Evolutionary conservation across 2,888 invertebrate species (phyloP).

Genomic region (Orthosia gothica): DNA sequence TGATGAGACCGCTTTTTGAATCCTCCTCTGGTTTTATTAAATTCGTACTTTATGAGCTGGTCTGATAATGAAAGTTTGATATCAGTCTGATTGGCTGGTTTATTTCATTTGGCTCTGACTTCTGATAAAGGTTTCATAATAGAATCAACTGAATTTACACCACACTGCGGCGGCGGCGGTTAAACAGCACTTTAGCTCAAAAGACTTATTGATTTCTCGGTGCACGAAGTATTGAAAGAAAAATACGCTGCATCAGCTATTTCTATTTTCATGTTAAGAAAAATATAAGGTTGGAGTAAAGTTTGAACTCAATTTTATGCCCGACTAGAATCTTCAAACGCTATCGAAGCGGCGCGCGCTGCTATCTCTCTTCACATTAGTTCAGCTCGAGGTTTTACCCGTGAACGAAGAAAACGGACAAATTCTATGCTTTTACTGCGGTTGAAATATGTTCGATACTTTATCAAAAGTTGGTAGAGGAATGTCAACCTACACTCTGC

Average conservation of each 20-base stretch:
- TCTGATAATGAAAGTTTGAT: slow-evolving; percentile 35
- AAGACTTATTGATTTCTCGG: slow-evolving; percentile 1
- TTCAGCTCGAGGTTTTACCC: slow-evolving; percentile 45
- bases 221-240: not conserved
- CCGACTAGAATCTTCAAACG: slow-evolving; percentile 44
- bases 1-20: slow-evolving; percentile 43
- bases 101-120: slow-evolving; percentile 24
- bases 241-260: slow-evolving; percentile 32
- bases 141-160: slow-evolving; percentile 15
- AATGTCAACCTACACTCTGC: not conserved
- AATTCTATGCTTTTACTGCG: slow-evolving; percentile 26
- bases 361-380: slow-evolving; percentile 43
- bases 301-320: slow-evolving; percentile 54
- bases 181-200: not conserved
- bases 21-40: slow-evolving; percentile 50
- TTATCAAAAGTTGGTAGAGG: slow-evolving; percentile 26
- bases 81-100: slow-evolving; percentile 31
- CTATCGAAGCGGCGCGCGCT: slow-evolving; percentile 33
- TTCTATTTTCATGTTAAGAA: slow-evolving; percentile 43
- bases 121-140: slow-evolving; percentile 8
- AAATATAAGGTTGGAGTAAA: slow-evolving; percentile 34
- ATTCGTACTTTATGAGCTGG: slow-evolving; percentile 27
- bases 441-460: slow-evolving; percentile 37
- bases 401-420: slow-evolving; percentile 23
- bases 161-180: slow-evolving; percentile 3